phyloP scores from a whole-genome alignment of 2,113 vertebrate species.

The Oreochromis niloticus region DNA sequence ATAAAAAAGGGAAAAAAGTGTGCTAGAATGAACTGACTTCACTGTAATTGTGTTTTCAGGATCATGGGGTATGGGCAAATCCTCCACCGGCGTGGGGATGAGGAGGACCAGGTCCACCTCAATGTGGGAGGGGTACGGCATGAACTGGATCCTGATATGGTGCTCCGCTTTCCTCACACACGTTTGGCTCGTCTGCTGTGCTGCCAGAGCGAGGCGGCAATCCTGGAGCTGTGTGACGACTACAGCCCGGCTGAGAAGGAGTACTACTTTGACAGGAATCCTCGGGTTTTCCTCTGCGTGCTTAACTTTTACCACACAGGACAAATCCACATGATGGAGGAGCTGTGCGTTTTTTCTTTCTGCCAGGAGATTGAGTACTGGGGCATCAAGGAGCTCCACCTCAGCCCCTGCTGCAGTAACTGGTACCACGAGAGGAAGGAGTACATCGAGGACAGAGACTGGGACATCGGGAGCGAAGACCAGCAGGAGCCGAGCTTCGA shows the following conservation, averaged over 20 bases:
- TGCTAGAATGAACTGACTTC: neutral
- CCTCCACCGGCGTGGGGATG: slow-evolving; percentile 79
- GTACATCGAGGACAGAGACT: slow-evolving; percentile 78
- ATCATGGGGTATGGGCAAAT: slow-evolving; percentile 95
- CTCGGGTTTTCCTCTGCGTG: slow-evolving; percentile 87
- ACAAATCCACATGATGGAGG: slow-evolving; percentile 94
- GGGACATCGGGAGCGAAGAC: slow-evolving; percentile 85
- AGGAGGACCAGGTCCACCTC: slow-evolving; percentile 85
- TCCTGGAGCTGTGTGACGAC: slow-evolving; percentile 94
- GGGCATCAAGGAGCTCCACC: slow-evolving; percentile 91
- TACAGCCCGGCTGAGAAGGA: slow-evolving; percentile 87
- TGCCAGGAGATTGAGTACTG: slow-evolving; percentile 98
- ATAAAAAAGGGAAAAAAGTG: neutral
- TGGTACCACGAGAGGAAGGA: slow-evolving; percentile 93
- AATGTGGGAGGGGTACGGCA: slow-evolving; percentile 95
- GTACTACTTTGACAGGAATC: slow-evolving; percentile 96
- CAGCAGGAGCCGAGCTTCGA: slow-evolving; percentile 76
- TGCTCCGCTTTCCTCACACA: slow-evolving; percentile 90
- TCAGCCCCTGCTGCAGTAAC: slow-evolving; percentile 88
- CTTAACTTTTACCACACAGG: slow-evolving; percentile 96
- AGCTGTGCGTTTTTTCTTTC: slow-evolving; percentile 94
- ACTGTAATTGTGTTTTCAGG: slow-evolving; percentile 60
- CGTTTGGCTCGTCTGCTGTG: slow-evolving; percentile 85
- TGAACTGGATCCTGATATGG: slow-evolving; percentile 79
- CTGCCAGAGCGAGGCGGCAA: slow-evolving; percentile 88